These are phyloP conservation scores for Drosophila miranda DNA, from an alignment of 1,140 invertebrate species.

Conservation along the genomic window DNA sequence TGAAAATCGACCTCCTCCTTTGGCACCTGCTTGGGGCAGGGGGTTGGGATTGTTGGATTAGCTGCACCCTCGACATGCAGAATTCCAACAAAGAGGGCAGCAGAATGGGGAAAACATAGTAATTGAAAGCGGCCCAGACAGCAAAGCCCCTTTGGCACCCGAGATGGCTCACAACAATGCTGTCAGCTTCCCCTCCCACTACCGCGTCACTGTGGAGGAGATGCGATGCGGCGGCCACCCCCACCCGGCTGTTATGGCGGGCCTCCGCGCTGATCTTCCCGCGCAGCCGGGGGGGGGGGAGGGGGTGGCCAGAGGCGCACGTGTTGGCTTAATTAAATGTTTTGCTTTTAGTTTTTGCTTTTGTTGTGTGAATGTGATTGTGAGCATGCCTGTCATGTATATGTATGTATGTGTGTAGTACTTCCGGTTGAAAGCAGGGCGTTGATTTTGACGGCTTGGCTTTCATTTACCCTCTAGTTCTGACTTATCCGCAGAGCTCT, in stretches of 20 bases:
- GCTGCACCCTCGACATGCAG: conserved; percentile 24
- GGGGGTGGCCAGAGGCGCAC: background rate
- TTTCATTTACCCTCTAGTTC: no score
- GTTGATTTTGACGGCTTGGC: no score
- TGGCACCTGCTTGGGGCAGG: no score
- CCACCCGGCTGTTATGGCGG: no score
- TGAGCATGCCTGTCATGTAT: background rate
- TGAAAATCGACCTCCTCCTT: no score
- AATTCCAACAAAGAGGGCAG: conserved; percentile 7
- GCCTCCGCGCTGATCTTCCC: no score
- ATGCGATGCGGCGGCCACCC: no score
- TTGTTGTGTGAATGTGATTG: conserved; percentile 8
- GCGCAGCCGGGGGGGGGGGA: no score
- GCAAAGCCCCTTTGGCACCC: conserved; percentile 7
- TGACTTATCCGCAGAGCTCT: no score
- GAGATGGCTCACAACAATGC: conserved; percentile 12
- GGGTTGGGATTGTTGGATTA: conserved; percentile 3
- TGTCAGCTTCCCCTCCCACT: background rate
- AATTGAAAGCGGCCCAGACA: conserved; percentile 17
- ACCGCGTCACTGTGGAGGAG: background rate
- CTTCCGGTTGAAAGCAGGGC: no score
- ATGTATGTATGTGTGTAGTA: no score
- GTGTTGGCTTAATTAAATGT: conserved; percentile 56
- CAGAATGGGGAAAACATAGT: conserved; percentile 1
- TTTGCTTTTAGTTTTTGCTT: conserved; percentile 15